These are phyloP conservation scores for Anastatus disparis DNA, from an alignment of 1,140 invertebrate species.

Conservation along the genomic window DNA sequence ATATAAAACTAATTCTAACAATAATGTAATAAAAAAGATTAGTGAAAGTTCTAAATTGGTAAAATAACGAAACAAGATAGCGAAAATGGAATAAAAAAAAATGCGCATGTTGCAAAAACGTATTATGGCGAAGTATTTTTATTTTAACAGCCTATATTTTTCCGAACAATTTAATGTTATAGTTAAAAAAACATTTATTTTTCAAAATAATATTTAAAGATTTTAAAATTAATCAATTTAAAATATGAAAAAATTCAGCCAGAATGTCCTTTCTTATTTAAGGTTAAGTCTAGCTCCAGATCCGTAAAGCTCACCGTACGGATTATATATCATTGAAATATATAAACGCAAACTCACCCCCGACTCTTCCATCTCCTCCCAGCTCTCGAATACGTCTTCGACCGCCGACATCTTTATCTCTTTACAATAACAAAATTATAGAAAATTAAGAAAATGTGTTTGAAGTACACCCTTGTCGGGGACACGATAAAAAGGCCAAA, in stretches of 20 bases:
- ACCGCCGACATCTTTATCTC: constrained; percentile 67
- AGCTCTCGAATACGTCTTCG: constrained; percentile 78
- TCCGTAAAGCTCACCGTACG: no score
- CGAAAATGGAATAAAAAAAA: no score
- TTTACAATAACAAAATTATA: no score
- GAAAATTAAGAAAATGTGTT: no score
- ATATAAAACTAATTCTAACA: not conserved
- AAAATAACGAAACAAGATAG: not conserved
- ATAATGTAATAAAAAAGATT: not conserved
- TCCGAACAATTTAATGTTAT: constrained; percentile 13
- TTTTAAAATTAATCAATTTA: constrained; percentile 3
- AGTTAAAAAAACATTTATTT: constrained; percentile 23
- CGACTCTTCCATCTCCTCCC: constrained; percentile 85
- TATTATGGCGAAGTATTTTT: not conserved
- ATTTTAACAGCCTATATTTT: not conserved
- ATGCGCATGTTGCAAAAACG: not conserved
- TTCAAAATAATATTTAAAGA: no score
- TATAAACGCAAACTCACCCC: constrained; percentile 64
- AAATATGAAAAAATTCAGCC: not conserved
- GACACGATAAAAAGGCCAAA: not conserved
- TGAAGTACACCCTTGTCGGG: not conserved
- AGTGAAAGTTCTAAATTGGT: not conserved
- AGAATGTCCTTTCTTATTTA: not conserved
- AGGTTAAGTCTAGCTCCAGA: constrained; percentile 13
- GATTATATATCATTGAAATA: not conserved